A percentile compares a stretch with the other conserved stretches of the same genome.
Evolutionary conservation across 2,888 invertebrate species (phyloP).

Genomic region (Gastrophysa polygoni): DNA sequence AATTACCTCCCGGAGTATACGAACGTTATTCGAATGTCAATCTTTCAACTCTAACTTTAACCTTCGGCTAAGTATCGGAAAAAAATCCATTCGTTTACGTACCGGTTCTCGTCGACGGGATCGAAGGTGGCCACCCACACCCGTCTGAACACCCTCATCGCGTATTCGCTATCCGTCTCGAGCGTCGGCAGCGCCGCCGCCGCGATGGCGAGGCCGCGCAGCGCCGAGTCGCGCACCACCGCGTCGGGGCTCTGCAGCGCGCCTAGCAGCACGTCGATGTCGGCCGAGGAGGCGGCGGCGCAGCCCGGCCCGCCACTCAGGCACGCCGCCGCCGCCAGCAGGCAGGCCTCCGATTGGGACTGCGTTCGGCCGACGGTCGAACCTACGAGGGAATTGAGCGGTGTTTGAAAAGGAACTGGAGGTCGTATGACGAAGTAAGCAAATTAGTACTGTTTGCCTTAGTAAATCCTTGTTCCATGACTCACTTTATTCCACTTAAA

Average conservation of each 20-base stretch:
- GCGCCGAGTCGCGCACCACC: slow-evolving; percentile 79
- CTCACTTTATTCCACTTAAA: too few species aligned
- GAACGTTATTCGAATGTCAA: too few species aligned
- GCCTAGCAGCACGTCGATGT: slow-evolving; percentile 76
- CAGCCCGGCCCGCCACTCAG: slow-evolving; percentile 72
- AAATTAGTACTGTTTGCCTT: too few species aligned
- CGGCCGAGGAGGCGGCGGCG: slow-evolving; percentile 68
- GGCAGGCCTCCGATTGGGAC: slow-evolving; percentile 77
- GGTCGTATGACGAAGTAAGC: too few species aligned
- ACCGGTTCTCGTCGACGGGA: slow-evolving; percentile 74
- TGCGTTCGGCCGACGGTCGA: slow-evolving; percentile 73
- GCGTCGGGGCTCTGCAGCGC: slow-evolving; percentile 76
- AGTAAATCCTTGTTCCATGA: too few species aligned
- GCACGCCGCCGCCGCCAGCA: slow-evolving; percentile 79
- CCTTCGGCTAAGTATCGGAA: too few species aligned
- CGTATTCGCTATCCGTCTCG: slow-evolving; percentile 65
- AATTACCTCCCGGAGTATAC: too few species aligned
- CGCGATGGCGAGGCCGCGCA: slow-evolving; percentile 74
- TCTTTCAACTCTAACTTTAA: too few species aligned
- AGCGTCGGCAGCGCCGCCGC: slow-evolving; percentile 67
- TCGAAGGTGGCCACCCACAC: slow-evolving; percentile 88
- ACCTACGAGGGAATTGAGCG: too few species aligned
- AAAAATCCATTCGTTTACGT: not conserved
- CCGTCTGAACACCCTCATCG: slow-evolving; percentile 69
- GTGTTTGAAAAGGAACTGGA: too few species aligned